These are phyloP conservation scores for Catharus minimus DNA, from an alignment of 2,113 vertebrate genomes.

Conservation along the genomic window DNA sequence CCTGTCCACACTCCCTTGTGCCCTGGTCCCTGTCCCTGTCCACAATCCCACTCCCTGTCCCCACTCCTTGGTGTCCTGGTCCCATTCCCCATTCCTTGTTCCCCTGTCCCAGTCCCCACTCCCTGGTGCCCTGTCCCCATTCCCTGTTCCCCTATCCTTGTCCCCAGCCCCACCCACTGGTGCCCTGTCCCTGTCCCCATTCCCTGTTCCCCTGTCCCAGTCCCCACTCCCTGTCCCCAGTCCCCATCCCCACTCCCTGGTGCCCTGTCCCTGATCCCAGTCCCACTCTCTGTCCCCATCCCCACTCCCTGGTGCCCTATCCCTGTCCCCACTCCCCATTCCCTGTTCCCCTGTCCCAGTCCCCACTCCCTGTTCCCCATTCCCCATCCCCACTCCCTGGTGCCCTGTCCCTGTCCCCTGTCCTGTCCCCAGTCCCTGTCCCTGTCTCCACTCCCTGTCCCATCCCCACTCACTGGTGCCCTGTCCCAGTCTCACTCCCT, in stretches of 20 bases:
- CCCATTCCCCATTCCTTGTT: no score
- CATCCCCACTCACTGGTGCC: slow-evolving; percentile 83
- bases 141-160: no score
- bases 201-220: slow-evolving; percentile 3
- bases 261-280: slow-evolving; percentile 77
- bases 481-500: slow-evolving; percentile 73
- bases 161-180: no score
- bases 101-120: no score
- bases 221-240: slow-evolving; percentile 72
- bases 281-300: no score
- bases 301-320: no score
- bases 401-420: no score
- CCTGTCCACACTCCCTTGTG: slow-evolving; percentile 16
- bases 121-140: background rate
- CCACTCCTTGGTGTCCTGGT: no score
- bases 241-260: slow-evolving; percentile 74
- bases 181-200: no score
- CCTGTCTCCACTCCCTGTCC: slow-evolving; percentile 53
- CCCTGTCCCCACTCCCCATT: slow-evolving; percentile 10
- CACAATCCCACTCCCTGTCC: no score
- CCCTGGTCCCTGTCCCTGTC: background rate
- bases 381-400: background rate
- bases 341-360: slow-evolving; percentile 10
- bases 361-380: background rate
- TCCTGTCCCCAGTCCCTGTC: no score